Conservation (phyloP, 2,797 vertebrate genomes). For the Thamnophis elegans region DNA sequence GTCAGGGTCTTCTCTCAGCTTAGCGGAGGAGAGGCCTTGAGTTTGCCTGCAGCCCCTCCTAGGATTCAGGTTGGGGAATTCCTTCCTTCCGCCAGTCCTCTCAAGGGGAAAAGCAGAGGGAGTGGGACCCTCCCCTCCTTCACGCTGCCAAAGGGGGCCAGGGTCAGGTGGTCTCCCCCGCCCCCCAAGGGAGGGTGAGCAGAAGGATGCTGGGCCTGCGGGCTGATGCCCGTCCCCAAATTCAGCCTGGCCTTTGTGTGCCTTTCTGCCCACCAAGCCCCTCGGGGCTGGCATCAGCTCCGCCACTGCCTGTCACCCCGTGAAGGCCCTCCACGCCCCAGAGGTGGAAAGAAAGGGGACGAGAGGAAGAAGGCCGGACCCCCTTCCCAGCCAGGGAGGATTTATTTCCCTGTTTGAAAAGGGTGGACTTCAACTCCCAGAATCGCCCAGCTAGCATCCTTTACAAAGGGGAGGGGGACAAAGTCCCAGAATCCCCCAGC, state of each 20-base stretch:
- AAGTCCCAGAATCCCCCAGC: too few species aligned
- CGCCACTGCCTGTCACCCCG: too few species aligned
- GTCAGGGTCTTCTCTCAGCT: neutral
- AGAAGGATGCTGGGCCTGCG: neutral
- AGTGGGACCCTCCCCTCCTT: too few species aligned
- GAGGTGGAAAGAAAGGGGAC: neutral
- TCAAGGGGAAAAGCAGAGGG: neutral
- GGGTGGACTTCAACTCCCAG: too few species aligned
- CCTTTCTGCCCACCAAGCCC: neutral
- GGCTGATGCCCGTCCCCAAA: neutral
- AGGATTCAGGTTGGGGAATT: neutral
- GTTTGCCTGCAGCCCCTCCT: neutral
- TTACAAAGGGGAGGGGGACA: fast-evolving
- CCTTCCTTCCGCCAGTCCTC: neutral
- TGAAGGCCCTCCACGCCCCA: neutral
- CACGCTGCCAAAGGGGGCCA: neutral
- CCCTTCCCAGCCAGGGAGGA: too few species aligned
- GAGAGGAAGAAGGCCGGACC: too few species aligned
- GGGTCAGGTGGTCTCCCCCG: neutral
- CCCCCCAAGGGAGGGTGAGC: neutral
- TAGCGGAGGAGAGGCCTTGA: neutral
- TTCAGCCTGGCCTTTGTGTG: neutral
- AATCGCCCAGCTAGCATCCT: too few species aligned
- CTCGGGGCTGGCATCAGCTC: neutral
- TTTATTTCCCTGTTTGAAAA: too few species aligned